Conservation (phyloP, 2,888 invertebrate genomes). For the Himalopsyche tibetana region DNA sequence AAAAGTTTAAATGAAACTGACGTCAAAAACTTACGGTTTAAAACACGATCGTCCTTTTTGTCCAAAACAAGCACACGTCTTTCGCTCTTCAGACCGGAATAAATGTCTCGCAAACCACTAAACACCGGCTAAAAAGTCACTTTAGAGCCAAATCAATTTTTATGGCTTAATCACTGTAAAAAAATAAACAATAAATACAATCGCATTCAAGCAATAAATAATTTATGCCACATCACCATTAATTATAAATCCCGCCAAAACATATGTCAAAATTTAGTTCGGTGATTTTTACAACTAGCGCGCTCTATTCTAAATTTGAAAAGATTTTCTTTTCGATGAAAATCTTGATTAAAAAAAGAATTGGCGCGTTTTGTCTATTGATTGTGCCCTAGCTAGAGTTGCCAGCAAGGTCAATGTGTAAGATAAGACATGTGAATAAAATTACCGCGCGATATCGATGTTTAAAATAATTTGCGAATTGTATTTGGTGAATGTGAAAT, state of each 20-base stretch:
- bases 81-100: neutral
- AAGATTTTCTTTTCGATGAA: slow-evolving; percentile 26
- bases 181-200: neutral
- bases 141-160: neutral
- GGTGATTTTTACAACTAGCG: slow-evolving; percentile 4
- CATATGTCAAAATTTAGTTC: slow-evolving; percentile 9
- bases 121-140: slow-evolving; percentile 15
- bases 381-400: neutral
- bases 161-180: neutral
- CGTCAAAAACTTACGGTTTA: slow-evolving; percentile 11
- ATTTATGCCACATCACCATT: neutral
- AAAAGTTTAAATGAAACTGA: neutral
- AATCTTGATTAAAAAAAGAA: slow-evolving; percentile 26
- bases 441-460: neutral
- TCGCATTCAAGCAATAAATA: neutral
- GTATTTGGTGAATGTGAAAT: slow-evolving; percentile 20
- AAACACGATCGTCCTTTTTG: slow-evolving; percentile 12
- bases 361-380: neutral
- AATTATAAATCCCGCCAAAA: slow-evolving; percentile 12
- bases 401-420: neutral
- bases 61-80: slow-evolving; percentile 4
- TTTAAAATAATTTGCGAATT: neutral
- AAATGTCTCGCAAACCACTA: neutral
- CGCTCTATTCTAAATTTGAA: slow-evolving; percentile 12
- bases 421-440: neutral